Evolutionary conservation across 2,797 vertebrate species (phyloP).

Genomic region (Channallabes apus): DNA sequence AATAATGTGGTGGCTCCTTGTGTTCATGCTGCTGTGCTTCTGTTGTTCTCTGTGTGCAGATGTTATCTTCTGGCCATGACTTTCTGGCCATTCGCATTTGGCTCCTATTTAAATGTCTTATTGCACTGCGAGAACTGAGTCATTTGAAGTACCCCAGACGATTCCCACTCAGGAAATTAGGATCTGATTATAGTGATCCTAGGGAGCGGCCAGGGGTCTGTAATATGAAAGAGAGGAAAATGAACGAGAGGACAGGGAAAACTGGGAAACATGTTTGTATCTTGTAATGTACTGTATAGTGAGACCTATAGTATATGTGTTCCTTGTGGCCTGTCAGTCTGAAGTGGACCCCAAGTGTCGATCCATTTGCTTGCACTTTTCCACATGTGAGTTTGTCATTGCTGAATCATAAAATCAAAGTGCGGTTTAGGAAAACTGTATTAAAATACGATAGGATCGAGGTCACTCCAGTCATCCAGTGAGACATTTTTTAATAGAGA

Average conservation of each 20-base stretch:
- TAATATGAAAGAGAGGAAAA: slow-evolving; percentile 33
- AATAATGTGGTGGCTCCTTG: slow-evolving; percentile 31
- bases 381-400: slow-evolving; percentile 44
- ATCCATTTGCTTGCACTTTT: slow-evolving; percentile 22
- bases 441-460: slow-evolving; percentile 46
- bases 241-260: slow-evolving; percentile 1
- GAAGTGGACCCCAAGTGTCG: neutral
- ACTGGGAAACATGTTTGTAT: neutral
- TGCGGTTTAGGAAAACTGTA: slow-evolving; percentile 43
- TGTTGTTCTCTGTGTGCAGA: slow-evolving; percentile 48
- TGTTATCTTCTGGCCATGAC: slow-evolving; percentile 60
- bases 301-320: neutral
- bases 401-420: slow-evolving; percentile 55
- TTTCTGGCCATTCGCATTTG: slow-evolving; percentile 58
- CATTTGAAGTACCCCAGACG: slow-evolving; percentile 57
- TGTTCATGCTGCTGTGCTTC: slow-evolving; percentile 41
- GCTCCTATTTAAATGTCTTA: slow-evolving; percentile 62
- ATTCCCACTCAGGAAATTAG: slow-evolving; percentile 61
- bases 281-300: slow-evolving; percentile 3
- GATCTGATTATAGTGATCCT: slow-evolving; percentile 59
- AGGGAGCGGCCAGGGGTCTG: slow-evolving; percentile 48
- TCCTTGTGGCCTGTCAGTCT: slow-evolving; percentile 11
- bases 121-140: slow-evolving; percentile 50
- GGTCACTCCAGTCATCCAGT: slow-evolving; percentile 48
- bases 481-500: slow-evolving; percentile 51